These are phyloP conservation scores for Ichneumoninae sp. DNA, from an alignment of 2,888 invertebrate genomes.

Conservation along the genomic window DNA sequence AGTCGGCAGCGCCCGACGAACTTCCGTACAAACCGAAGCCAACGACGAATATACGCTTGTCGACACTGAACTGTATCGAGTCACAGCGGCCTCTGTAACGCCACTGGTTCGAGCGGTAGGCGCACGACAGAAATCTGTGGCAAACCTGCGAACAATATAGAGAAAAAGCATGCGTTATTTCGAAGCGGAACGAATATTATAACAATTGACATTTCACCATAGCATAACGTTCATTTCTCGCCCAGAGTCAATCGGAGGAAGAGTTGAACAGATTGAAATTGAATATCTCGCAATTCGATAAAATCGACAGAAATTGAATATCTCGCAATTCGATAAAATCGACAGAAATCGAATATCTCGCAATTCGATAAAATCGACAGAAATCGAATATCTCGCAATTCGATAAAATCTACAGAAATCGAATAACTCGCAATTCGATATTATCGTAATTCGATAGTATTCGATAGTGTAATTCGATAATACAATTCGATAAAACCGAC, in stretches of 20 bases:
- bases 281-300: background rate
- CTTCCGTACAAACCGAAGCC: conserved; percentile 98
- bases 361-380: background rate
- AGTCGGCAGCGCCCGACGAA: conserved; percentile 97
- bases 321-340: too few relatives aligned
- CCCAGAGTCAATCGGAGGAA: too few relatives aligned
- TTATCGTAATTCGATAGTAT: background rate
- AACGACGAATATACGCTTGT: conserved; percentile 97
- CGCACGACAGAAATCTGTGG: conserved; percentile 98
- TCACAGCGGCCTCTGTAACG: conserved; percentile 98
- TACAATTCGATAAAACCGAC: background rate
- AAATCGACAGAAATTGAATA: background rate
- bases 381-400: background rate
- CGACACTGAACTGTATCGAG: conserved; percentile 98
- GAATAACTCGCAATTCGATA: background rate
- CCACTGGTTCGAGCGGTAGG: conserved; percentile 98
- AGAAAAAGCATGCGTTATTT: background rate
- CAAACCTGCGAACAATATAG: conserved; percentile 89
- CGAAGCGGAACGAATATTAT: background rate
- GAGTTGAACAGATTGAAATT: background rate
- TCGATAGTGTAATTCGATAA: too few relatives aligned
- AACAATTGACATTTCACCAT: background rate
- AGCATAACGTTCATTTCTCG: background rate
- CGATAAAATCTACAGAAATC: background rate
- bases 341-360: background rate